Evolutionary conservation across 2,888 invertebrate species (phyloP).

Genomic region (Cryptus viduatorius): DNA sequence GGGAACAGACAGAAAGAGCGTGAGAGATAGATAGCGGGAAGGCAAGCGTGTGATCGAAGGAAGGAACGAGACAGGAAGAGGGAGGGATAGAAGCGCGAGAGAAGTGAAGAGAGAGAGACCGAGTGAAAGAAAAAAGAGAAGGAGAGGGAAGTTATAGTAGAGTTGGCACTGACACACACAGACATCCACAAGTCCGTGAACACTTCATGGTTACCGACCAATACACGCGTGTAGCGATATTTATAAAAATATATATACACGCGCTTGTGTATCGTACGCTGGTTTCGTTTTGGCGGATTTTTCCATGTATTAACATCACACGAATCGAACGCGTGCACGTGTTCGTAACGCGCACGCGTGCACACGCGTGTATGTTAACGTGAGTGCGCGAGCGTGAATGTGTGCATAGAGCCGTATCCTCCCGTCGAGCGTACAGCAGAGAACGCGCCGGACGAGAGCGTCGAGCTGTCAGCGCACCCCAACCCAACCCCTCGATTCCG

Average conservation of each 20-base stretch:
- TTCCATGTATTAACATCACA: constrained; percentile 61
- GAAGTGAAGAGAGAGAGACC: constrained; percentile 57
- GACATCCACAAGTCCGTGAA: constrained; percentile 8
- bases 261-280: constrained; percentile 49
- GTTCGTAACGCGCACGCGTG: constrained; percentile 48
- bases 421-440: constrained; percentile 78
- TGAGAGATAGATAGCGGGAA: constrained; percentile 70
- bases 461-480: constrained; percentile 85
- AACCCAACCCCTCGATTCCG: constrained; percentile 81
- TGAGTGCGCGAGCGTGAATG: constrained; percentile 77
- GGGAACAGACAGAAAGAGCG: constrained; percentile 71
- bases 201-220: constrained; percentile 47
- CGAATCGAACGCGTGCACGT: constrained; percentile 49
- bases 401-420: constrained; percentile 84
- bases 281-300: constrained; percentile 51
- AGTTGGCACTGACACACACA: constrained; percentile 55
- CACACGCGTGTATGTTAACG: constrained; percentile 68
- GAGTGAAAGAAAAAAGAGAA: constrained; percentile 49
- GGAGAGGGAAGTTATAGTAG: constrained; percentile 66
- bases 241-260: constrained; percentile 55
- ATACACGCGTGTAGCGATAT: constrained; percentile 58
- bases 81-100: constrained; percentile 68
- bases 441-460: constrained; percentile 81
- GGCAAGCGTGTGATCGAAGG: constrained; percentile 72
- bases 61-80: constrained; percentile 67